Evolutionary conservation across 2,113 vertebrate genomes (phyloP), one percentile per base, ranked within the genome.

Genomic region (Hyaena hyaena): DNA sequence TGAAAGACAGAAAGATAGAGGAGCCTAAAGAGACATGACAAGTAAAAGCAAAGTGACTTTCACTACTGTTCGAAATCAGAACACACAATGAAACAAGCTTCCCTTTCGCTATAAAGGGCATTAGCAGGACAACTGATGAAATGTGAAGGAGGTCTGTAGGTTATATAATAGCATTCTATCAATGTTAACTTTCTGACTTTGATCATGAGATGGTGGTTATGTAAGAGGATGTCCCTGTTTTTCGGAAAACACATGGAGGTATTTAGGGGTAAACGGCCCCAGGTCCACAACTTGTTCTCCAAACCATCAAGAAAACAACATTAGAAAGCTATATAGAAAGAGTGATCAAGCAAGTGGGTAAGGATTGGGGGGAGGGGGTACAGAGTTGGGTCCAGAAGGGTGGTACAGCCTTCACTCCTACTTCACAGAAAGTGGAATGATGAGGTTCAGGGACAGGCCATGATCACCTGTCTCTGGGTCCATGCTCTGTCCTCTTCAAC

Each of bases 401-500:
- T 3, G n/a, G 39, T 31, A 50, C 24, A 31, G 17, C 61, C 65
- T 55, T 23, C 10, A 5, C 14, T 76, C 61, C 68, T 33, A 5
- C 55, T 14, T 39, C 19, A 26, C n/a, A 19, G 35, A n/a, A 39
- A 50, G 24, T 1, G 39, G 39, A 48, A 69, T 5, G 17, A 4
- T 0, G 16, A 39, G 63, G 14, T 65, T 31, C 0, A 2, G 26
- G 24, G 48, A 10, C 43, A 43, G 55, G 48, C 43, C 39, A 16
- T 0, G 39, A 12, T 5, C 6, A 0, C 71, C 50, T 2, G n/a
- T n/a, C 76, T 16, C 45, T 3, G 31, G 35, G n/a, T 9, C 73
- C 15, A 26, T 4, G 39, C 19, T 26, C 77, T 17, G 68, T 45
- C 58, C 48, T 45, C 90, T 33, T 43, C 28, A 33, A 35, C 7